Evolutionary conservation across 2,888 invertebrate genomes (phyloP).

Genomic region (Sepiola atlantica): DNA sequence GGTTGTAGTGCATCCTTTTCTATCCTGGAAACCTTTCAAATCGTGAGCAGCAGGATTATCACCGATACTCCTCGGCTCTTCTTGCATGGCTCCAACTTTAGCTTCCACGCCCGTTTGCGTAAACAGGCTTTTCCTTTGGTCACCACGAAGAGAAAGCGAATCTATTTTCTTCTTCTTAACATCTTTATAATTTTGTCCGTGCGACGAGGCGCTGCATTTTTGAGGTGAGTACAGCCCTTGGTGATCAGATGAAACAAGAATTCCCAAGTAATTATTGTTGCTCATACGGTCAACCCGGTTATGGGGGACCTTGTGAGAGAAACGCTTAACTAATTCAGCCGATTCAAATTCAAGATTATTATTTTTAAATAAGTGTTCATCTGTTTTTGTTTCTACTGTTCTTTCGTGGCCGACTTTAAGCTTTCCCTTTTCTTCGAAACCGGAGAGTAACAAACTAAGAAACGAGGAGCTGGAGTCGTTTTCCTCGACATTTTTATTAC

Average conservation of each 20-base stretch:
- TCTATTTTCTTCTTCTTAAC: not conserved
- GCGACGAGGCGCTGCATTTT: not conserved
- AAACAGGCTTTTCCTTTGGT: not conserved
- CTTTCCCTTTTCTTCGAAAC: not conserved
- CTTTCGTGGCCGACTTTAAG: not conserved
- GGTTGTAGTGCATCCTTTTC: not conserved
- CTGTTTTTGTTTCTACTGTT: not conserved
- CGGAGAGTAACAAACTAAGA: not conserved
- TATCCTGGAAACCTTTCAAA: not conserved
- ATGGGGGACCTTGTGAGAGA: too few species aligned
- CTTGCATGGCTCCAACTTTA: not conserved
- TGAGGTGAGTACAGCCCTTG: not conserved
- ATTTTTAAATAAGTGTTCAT: not conserved
- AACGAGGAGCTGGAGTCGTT: not conserved
- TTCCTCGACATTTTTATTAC: not conserved
- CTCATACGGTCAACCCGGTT: too few species aligned
- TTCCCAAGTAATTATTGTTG: not conserved
- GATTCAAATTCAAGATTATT: not conserved
- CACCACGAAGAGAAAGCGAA: not conserved
- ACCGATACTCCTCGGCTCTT: too few species aligned
- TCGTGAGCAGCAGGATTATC: not conserved
- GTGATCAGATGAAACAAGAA: not conserved
- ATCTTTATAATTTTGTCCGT: not conserved
- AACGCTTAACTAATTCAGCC: too few species aligned
- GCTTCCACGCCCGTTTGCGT: not conserved